Evolutionary conservation across 2,113 vertebrate genomes (phyloP), one percentile per base, ranked within the genome.

Genomic region (Mola mola): DNA sequence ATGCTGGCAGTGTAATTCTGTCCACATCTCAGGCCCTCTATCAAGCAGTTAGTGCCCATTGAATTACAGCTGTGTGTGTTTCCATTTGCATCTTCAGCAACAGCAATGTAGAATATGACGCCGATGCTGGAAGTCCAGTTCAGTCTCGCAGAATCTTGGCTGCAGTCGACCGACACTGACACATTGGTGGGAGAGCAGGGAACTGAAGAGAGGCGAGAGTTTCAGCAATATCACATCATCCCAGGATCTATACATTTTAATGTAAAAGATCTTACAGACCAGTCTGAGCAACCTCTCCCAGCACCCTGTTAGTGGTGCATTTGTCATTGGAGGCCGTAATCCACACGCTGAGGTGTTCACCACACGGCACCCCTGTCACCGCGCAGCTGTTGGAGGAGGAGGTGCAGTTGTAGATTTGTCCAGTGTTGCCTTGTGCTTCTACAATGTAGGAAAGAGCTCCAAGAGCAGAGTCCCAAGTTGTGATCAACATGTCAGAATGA

Each of bases 281-380:
- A 52, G 91, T 90, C 42, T 90, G 83, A 20, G 87, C 83, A 6
- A 68, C 42, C 1, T 82, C 43, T 42, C 80, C 89, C 56, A 91
- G 43, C 12, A 90, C 80, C 12, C 7, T 73, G 7, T 52, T 15
- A 13, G 86, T 90, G 56, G 75, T 48, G 77, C 92, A 92, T 3
- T 85, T 64, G 11, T 84, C 50, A 15, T 90, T 85, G 12, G 71
- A 87, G 49, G 92, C 91, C 0, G 59, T 44, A 21, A 94, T 78
- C 82, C 65, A 91, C 43, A 93, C 28, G 0, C 86, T 92, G 22
- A 93, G 76, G 15, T 90, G 87, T 40, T 92, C 84, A 0, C 93
- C 93, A 29, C 93, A 94, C 0, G 71, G 58, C 21, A 93, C 64
- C 0, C 62, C 71, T 0, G 33, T 21, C 19, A 92, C 59, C 1